Conservation (phyloP, 2,113 vertebrate species). For the Ophthalmolycus amberensis region DNA sequence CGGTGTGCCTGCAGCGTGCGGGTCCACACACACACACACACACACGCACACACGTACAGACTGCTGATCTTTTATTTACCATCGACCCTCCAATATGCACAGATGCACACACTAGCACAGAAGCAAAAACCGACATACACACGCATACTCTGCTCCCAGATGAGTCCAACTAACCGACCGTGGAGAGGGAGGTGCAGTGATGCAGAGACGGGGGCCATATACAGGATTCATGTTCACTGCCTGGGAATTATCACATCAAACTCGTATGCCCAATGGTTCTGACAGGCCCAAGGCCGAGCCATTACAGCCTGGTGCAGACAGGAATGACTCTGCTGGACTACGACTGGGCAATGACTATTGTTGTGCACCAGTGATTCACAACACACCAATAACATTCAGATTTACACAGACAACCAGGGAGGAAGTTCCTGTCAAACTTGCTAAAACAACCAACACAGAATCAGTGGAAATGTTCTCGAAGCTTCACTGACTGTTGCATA, state of each 20-base stretch:
- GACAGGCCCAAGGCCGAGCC: conserved; percentile 65
- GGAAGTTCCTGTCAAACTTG: conserved; percentile 48
- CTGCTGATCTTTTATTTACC: conserved; percentile 45
- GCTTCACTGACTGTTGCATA: conserved; percentile 24
- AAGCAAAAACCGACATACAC: conserved; percentile 34
- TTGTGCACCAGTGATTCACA: conserved; percentile 70
- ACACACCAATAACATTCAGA: conserved; percentile 51
- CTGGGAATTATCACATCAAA: conserved; percentile 79
- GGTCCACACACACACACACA: not conserved
- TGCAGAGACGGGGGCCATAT: conserved; percentile 60
- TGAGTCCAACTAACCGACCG: conserved; percentile 35
- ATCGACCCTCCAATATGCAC: conserved; percentile 34
- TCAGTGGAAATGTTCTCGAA: conserved; percentile 13
- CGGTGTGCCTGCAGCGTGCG: not conserved
- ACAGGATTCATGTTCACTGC: conserved; percentile 65
- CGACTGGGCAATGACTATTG: conserved; percentile 63
- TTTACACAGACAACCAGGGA: conserved; percentile 54
- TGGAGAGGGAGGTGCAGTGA: conserved; percentile 57
- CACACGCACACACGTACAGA: not conserved
- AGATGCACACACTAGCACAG: conserved; percentile 42
- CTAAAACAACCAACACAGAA: conserved; percentile 53
- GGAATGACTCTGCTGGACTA: conserved; percentile 54
- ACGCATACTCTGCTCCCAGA: conserved; percentile 27
- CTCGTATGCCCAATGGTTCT: conserved; percentile 56
- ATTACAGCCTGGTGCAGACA: conserved; percentile 58